Base-by-base conservation (phyloP, 2,797 vertebrate genomes). In the Rhinichthys osculus region DNA sequence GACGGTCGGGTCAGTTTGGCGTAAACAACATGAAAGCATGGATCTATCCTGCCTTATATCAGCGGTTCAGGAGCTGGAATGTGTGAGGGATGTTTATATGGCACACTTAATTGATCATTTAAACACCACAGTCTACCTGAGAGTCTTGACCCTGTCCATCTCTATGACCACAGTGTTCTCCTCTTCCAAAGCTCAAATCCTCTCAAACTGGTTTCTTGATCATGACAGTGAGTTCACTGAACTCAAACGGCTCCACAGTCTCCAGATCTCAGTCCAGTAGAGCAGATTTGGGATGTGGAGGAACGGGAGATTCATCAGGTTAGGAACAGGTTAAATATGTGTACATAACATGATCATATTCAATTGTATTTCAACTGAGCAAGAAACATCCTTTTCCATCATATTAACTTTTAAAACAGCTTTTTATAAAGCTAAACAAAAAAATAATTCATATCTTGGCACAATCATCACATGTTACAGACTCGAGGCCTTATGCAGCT, bases 1-100 rank as follows among this genome's bases (percentile, higher is more conserved):
- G 81, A 86, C 74, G 62, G 44, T 59, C 72, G 74, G 81, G 54
- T 85, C 83, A 89, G 87, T 89, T 89, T 86, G 84, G 69, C 6
- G 23, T 85, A 85, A 89, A 87, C 88, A 88, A 87, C 88, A 88
- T 67, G 82, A 89, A 87, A 79, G 40, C 50, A 85, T 84, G 81
- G 73, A 87, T 89, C 82, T 27, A 27, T 62, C n/a, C 59, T 13
- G 5, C 13, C 62, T 30, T 64, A 13, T 16, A 30, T 64, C 59
- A 64, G 11, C 0, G 59, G 11, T 7, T 64, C 11, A 64, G 23
- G 3, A 1, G 59, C n/a, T 64, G n/a, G 4, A 27, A 5, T 27
- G 27, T 64, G 14, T 16, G 13, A 64, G 5, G 27, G 27, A 14
- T 5, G 9, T 30, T 7, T 64, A 30, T 27, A 30, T 64, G 27